A percentile compares a stretch with the other conserved stretches of the same genome.
Conservation (phyloP, 1,140 invertebrate species). For the Caenorhabditis tropicalis region DNA sequence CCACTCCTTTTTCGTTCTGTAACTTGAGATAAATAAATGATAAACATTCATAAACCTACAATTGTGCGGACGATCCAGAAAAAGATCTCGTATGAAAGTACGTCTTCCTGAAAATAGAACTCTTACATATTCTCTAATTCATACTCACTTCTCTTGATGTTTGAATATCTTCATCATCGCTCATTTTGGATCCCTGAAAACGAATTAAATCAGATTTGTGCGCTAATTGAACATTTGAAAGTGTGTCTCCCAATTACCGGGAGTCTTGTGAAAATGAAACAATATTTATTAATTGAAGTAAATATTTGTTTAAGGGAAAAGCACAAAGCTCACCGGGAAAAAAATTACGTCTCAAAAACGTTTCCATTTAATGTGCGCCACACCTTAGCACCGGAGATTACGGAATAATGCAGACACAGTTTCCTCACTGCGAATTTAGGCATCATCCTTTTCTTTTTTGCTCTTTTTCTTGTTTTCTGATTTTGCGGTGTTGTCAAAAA, state of each 20-base stretch:
- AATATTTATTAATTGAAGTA: no score
- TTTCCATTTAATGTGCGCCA: no score
- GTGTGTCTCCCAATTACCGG: no score
- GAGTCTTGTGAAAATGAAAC: no score
- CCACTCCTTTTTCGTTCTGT: conserved; percentile 15
- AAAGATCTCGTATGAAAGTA: not conserved
- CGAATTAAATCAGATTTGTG: no score
- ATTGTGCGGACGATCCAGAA: not conserved
- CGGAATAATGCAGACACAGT: no score
- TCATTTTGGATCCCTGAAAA: not conserved
- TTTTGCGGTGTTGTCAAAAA: no score
- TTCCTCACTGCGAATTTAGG: not conserved
- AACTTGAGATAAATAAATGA: not conserved
- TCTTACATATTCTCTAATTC: not conserved
- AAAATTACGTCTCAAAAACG: no score
- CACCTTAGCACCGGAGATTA: no score
- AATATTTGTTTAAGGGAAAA: no score
- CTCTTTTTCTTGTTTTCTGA: not conserved
- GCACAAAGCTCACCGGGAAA: no score
- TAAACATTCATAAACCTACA: not conserved
- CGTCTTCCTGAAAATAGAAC: not conserved
- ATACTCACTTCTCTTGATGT: not conserved
- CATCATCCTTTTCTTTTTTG: not conserved
- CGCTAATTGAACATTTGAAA: no score
- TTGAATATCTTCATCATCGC: not conserved